Evolutionary conservation across 2,113 vertebrate species (phyloP).

Genomic region (Lophius piscatorius): DNA sequence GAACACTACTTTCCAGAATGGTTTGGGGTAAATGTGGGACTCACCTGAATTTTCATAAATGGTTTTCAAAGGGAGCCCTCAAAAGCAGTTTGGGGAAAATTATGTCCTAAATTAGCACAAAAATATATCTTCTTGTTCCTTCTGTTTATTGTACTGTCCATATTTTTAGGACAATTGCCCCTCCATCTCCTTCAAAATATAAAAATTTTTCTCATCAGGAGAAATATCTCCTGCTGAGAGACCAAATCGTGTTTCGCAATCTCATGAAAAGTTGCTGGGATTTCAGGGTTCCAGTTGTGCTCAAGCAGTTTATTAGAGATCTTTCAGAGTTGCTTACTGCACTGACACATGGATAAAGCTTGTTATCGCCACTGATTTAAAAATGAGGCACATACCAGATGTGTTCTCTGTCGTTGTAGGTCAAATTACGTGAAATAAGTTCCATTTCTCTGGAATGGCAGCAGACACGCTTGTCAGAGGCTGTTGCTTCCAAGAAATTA

Average conservation of each 20-base stretch:
- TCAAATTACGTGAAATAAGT: neutral
- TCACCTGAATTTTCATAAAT: no score
- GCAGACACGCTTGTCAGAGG: neutral
- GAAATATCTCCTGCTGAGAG: constrained; percentile 45
- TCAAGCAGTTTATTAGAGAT: neutral
- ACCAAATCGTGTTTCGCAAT: constrained; percentile 29
- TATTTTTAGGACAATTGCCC: constrained; percentile 19
- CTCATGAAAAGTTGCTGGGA: constrained; percentile 30
- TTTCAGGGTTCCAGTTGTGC: constrained; percentile 3
- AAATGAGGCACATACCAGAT: neutral
- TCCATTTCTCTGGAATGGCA: neutral
- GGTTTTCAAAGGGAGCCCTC: no score
- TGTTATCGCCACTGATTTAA: neutral
- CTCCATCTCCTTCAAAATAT: constrained; percentile 7
- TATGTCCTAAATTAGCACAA: no score
- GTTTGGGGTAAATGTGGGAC: neutral
- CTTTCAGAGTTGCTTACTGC: neutral
- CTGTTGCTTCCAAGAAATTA: neutral
- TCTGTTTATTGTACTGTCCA: constrained; percentile 4
- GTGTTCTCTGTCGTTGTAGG: neutral
- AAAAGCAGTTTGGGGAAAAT: no score
- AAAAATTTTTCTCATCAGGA: no score
- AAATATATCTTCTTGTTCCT: no score
- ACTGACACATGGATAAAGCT: neutral
- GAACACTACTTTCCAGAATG: constrained; percentile 6